Conservation (phyloP, 2,888 invertebrate genomes). For the Drosophila ustulata region DNA sequence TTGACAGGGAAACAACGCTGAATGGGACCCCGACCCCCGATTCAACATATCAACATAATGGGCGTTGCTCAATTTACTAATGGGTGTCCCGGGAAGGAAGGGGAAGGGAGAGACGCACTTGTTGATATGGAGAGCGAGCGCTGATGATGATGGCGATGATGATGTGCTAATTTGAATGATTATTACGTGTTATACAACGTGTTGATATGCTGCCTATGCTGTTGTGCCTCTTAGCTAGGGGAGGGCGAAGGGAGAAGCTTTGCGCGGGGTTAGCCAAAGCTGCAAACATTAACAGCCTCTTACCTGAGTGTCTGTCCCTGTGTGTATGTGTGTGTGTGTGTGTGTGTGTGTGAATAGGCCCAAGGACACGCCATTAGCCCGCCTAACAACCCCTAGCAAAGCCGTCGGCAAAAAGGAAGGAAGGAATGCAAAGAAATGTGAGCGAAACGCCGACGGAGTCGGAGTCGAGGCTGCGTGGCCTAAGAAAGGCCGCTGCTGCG, state of each 20-base stretch:
- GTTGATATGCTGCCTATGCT: constrained; percentile 41
- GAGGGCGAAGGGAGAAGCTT: not conserved
- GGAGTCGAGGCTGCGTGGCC: constrained; percentile 17
- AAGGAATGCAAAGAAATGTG: constrained; percentile 1
- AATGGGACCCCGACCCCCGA: too few relatives aligned
- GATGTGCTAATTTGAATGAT: constrained; percentile 53
- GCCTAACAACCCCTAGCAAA: constrained; percentile 43
- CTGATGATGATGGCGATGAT: constrained; percentile 3
- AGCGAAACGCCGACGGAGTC: constrained; percentile 56
- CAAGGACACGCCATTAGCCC: constrained; percentile 52
- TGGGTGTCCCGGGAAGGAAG: constrained; percentile 37
- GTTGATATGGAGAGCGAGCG: constrained; percentile 66
- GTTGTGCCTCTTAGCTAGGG: not conserved
- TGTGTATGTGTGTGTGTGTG: not conserved
- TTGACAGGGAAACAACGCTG: constrained; percentile 11
- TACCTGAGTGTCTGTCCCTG: constrained; percentile 23
- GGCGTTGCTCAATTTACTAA: constrained; percentile 64
- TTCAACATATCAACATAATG: constrained; percentile 47
- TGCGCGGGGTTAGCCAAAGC: constrained; percentile 17
- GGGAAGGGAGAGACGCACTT: constrained; percentile 38
- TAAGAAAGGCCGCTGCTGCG: constrained; percentile 14
- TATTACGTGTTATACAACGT: constrained; percentile 50
- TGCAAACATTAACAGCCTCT: constrained; percentile 32
- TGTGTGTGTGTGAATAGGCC: constrained; percentile 20
- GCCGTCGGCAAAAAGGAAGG: constrained; percentile 38